These are phyloP conservation scores for Dasyornis broadbenti DNA, from an alignment of 2,113 vertebrate species.

Conservation along the genomic window DNA sequence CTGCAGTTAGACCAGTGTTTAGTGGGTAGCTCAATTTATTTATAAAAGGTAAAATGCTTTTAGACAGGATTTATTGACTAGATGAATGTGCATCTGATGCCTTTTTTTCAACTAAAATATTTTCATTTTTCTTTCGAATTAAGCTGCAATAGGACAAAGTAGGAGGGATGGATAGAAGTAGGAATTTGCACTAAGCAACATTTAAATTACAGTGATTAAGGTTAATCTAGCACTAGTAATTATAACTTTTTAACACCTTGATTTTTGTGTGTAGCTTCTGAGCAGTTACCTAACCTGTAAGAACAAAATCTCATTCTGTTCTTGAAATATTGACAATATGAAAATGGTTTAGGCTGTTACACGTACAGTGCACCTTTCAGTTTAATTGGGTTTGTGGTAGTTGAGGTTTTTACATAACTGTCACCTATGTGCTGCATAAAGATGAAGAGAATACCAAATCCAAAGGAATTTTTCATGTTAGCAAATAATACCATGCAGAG, in stretches of 20 bases:
- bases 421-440: not conserved
- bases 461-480: not conserved
- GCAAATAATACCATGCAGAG: not conserved
- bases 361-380: not conserved
- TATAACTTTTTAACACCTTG: not conserved
- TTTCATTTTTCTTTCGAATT: not conserved
- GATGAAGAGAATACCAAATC: not conserved
- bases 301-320: not conserved
- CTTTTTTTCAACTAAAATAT: not conserved
- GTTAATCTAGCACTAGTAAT: not conserved
- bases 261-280: not conserved
- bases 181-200: not conserved
- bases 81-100: not conserved
- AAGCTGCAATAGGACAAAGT: not conserved
- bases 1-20: not conserved
- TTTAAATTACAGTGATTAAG: not conserved
- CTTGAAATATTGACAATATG: not conserved
- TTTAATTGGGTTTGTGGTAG: not conserved
- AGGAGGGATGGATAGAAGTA: not conserved
- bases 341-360: not conserved
- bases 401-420: not conserved
- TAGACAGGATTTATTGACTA: not conserved
- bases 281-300: not conserved
- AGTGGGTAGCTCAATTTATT: not conserved
- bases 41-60: accelerated